Base-by-base conservation (phyloP, 2,113 vertebrate genomes). In the Chionodraco myersi region DNA sequence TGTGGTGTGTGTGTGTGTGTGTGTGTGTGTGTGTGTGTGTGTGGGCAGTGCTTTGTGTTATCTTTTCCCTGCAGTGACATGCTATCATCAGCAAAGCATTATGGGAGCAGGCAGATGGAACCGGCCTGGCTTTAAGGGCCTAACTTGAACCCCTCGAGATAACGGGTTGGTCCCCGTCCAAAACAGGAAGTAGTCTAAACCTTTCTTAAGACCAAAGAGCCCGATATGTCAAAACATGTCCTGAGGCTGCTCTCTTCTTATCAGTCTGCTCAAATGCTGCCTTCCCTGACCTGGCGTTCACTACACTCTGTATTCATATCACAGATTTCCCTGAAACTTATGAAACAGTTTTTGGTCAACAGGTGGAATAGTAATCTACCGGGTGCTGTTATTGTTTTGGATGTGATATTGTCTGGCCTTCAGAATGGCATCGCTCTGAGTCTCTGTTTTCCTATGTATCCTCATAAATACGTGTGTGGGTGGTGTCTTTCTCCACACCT, bases 141-240 rank as follows among this genome's bases (percentile, higher is more conserved):
- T 79, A 73, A 7, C 70, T 84, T 79, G 70, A 16, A 14, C 62
- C 71, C 59, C 65, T 60, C 68, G 69, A 74, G 81, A 87, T 86
- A 76, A 82, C 84, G 65, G 73, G 75, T 84, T 41, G 77, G 60
- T 68, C 71, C 69, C 58, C 44, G 21, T 7, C 6, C 36, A 41
- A 67, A 86, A 59, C 89, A 85, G 86, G 69, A 86, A 58, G 65
- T 65, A 76, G 73, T 79, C 79, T 81, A 80, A 86, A 89, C 77
- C 78, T 87, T 84, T 86, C 83, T 30, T 89, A 60, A 83, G 57
- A 79, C 71, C 82, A 86, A 85, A 89, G 82, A 81, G 75, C 49
- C 69, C 64, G 70, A 83, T 89, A 68, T 83, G 83, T 90, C 86
- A 85, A 74, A 88, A 82, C 64, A 78, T 60, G 71, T 79, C 90